These are phyloP conservation scores for Campylomormyrus tamandua DNA, from an alignment of 2,113 vertebrate species.

Conservation along the genomic window DNA sequence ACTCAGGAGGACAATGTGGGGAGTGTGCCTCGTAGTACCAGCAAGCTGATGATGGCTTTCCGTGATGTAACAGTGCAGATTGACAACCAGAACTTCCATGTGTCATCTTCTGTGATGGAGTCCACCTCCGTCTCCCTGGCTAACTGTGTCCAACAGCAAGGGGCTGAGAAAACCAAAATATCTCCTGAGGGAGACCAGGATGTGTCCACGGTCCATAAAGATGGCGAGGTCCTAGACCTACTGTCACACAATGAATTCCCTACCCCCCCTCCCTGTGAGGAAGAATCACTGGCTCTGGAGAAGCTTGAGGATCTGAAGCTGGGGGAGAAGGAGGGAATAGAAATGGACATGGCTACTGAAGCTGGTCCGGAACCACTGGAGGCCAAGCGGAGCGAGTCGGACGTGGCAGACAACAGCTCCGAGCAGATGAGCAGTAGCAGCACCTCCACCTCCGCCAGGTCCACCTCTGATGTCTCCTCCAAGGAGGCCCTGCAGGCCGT, in stretches of 20 bases:
- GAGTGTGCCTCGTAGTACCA: constrained; percentile 70
- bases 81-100: constrained; percentile 84
- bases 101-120: constrained; percentile 80
- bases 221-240: constrained; percentile 43
- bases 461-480: constrained; percentile 75
- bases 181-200: constrained; percentile 40
- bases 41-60: constrained; percentile 97
- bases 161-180: constrained; percentile 27
- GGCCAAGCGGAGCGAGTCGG: constrained; percentile 63
- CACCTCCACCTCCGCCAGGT: constrained; percentile 81
- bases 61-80: constrained; percentile 93
- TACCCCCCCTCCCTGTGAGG: constrained; percentile 57
- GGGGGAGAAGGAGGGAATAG: constrained; percentile 24
- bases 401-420: constrained; percentile 72
- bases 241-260: constrained; percentile 50
- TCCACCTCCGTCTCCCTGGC: constrained; percentile 80
- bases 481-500: constrained; percentile 94
- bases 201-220: constrained; percentile 30
- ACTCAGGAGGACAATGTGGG: constrained; percentile 50
- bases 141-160: constrained; percentile 67
- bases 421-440: constrained; percentile 92
- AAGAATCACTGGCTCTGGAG: constrained; percentile 52
- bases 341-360: constrained; percentile 18
- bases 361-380: constrained; percentile 51
- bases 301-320: constrained; percentile 52